Base-by-base conservation (phyloP, 2,888 invertebrate species). In the Physocephala rufipes region DNA sequence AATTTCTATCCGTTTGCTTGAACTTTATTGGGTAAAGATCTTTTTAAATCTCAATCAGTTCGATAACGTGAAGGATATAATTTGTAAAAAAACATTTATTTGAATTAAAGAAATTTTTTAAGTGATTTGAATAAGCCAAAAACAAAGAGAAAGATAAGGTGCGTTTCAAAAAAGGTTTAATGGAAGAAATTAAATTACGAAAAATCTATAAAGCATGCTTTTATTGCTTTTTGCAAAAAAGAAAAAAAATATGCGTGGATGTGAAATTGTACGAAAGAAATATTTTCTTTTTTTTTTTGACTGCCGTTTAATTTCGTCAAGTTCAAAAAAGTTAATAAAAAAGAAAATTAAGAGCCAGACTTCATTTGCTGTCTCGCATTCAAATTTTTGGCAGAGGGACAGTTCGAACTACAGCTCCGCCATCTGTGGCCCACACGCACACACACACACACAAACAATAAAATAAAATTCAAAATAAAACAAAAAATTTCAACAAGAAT, bases 391-490 rank as follows among this genome's bases (percentile, higher is more conserved):
- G 49, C 49, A 49, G 19, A n/a, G 30, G 24, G 64, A 13, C 15
- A 58, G 36, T n/a, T 45, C 26, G 4, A 43, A 45, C 67, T 45
- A 55, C 67, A 67, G 67, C 67, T 67, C 58, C 67, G 67, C 67
- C 67, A 58, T 58, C 67, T 67, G 43, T 55, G 45, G 43, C 21
- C 65, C 16, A 21, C 36, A n/a, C n/a, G n/a, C 28, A 21, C 28
- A 62, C 19, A 13, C 15, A 19, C n/a, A 36, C 30, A n/a, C 21
- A 61, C n/a, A 59, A 59, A 13, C 12, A 12, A 26, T n/a, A 30
- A 30, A 15, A 3, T 26, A 58, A 21, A 59, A 16, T 61, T n/a
- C 28, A 15, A 61, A 61, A 19, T 13, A 5, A n/a, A 36, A 51
- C 19, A 5, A 51, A 51, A 16, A 51, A 12, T 19, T 5, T 12